phyloP scores from a whole-genome alignment of 2,113 vertebrate species.

The Oplegnathus fasciatus region DNA sequence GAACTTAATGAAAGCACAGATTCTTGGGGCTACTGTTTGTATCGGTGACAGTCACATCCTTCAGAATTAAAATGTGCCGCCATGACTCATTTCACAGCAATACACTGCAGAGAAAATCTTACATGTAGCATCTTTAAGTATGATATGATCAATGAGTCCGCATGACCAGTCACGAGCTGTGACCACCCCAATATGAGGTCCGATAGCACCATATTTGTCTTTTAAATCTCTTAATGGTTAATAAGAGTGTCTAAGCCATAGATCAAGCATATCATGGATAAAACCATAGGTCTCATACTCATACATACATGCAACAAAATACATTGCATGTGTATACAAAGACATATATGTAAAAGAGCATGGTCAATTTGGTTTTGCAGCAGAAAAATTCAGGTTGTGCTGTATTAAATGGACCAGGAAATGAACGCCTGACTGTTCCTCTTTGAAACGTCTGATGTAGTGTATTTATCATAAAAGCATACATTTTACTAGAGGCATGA shows the following conservation, averaged over 20 bases:
- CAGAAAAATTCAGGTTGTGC: conserved; percentile 95
- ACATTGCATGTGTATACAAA: conserved; percentile 86
- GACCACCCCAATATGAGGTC: conserved; percentile 95
- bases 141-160: conserved; percentile 99
- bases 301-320: conserved; percentile 84
- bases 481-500: conserved; percentile 10
- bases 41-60: conserved; percentile 43
- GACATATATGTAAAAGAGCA: conserved; percentile 82
- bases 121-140: conserved; percentile 85
- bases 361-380: conserved; percentile 91
- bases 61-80: conserved; percentile 55
- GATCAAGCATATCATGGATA: conserved; percentile 89
- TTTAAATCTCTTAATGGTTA: conserved; percentile 86
- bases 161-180: conserved; percentile 98
- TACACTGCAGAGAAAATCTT: conserved; percentile 70
- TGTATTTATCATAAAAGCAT: conserved; percentile 21
- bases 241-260: conserved; percentile 90
- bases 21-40: conserved; percentile 63
- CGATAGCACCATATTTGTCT: conserved; percentile 96
- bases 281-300: conserved; percentile 84
- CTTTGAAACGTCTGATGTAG: conserved; percentile 12
- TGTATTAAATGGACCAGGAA: conserved; percentile 86
- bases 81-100: conserved; percentile 50
- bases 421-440: conserved; percentile 61
- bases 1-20: conserved; percentile 44